A percentile compares a stretch with the other conserved stretches of the same genome.
These are phyloP conservation scores for Anabas testudineus DNA, from an alignment of 2,797 vertebrate species.

Conservation along the genomic window DNA sequence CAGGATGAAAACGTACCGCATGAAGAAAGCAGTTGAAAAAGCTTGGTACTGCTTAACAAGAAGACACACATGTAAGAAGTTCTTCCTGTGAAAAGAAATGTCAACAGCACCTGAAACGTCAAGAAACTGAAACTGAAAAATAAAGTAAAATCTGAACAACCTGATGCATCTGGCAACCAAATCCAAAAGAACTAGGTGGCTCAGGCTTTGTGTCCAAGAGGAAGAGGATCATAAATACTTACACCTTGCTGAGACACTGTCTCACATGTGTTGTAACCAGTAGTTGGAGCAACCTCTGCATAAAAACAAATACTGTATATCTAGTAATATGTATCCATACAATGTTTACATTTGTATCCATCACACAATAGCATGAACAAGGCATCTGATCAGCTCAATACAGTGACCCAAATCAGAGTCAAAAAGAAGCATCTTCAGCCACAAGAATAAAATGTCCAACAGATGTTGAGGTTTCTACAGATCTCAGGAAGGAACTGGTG, in stretches of 20 bases:
- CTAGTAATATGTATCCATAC: too few species aligned
- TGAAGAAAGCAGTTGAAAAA: conserved; percentile 30
- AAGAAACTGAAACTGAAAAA: not conserved
- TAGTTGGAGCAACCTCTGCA: too few species aligned
- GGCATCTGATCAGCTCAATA: not conserved
- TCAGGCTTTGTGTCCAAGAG: not conserved
- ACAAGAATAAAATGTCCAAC: too few species aligned
- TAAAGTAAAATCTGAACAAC: conserved; percentile 6
- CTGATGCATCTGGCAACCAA: not conserved
- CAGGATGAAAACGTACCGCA: conserved; percentile 31
- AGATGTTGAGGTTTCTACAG: too few species aligned
- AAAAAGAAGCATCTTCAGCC: not conserved
- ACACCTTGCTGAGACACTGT: not conserved
- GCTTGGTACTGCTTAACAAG: conserved; percentile 7
- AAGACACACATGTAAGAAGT: not conserved
- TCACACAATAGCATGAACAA: not conserved
- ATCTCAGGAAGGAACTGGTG: not conserved
- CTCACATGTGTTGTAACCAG: too few species aligned
- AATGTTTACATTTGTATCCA: not conserved
- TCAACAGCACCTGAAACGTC: not conserved
- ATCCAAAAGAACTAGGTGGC: not conserved
- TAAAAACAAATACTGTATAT: too few species aligned
- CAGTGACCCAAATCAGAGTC: not conserved
- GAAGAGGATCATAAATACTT: conserved; percentile 14
- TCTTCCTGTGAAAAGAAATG: not conserved